Evolutionary conservation across 2,113 vertebrate species (phyloP).

Genomic region (Pristiophorus japonicus): DNA sequence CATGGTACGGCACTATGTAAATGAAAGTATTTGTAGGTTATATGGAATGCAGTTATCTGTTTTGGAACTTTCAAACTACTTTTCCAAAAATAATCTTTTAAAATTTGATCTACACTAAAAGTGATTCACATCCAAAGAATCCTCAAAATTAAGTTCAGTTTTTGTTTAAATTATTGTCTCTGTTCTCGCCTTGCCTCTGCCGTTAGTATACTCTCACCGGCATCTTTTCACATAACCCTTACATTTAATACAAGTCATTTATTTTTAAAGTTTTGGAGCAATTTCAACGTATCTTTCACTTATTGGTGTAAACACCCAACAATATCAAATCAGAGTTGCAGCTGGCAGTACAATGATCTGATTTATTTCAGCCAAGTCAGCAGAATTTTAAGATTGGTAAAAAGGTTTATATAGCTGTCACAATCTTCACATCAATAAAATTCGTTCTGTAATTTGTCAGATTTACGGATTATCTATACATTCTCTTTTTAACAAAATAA

Average conservation of each 20-base stretch:
- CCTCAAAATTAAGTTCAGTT: neutral
- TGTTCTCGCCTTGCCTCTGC: neutral
- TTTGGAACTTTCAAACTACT: neutral
- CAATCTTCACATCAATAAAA: neutral
- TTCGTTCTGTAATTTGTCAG: neutral
- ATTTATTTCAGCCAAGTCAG: neutral
- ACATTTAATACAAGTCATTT: neutral
- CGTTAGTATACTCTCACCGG: neutral
- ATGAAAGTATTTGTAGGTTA: neutral
- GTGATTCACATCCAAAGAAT: neutral
- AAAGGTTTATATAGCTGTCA: neutral
- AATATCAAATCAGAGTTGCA: neutral
- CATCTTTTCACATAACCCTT: neutral
- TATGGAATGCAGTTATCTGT: neutral
- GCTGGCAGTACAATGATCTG: neutral
- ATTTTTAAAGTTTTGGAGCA: neutral
- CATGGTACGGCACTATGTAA: neutral
- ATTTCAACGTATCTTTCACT: neutral
- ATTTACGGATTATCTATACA: neutral
- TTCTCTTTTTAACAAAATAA: neutral
- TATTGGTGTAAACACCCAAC: neutral
- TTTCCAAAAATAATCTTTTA: neutral
- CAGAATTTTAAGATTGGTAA: neutral
- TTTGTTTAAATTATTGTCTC: neutral
- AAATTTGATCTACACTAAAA: neutral